Evolutionary conservation across 2,113 vertebrate genomes (phyloP).

Genomic region (Pachycephala philippinensis): DNA sequence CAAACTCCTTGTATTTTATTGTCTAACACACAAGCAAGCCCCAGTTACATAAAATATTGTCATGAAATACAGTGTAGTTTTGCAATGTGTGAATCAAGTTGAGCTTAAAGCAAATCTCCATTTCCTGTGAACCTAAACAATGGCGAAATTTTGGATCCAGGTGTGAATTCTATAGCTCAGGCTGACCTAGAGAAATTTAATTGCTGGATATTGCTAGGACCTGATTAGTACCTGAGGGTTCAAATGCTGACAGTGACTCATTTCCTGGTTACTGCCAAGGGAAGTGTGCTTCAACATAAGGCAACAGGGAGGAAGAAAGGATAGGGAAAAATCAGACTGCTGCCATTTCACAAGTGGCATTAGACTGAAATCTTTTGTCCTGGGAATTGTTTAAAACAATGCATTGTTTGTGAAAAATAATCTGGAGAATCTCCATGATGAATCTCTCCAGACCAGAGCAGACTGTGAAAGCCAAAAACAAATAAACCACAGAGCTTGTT

Average conservation of each 20-base stretch:
- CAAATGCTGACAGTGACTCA: not conserved
- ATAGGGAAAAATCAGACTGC: not conserved
- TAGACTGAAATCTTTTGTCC: not conserved
- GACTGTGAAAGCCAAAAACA: not conserved
- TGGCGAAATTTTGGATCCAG: not conserved
- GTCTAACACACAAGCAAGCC: not conserved
- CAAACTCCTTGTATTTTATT: not conserved
- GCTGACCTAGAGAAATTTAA: not conserved
- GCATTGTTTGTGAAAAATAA: slow-evolving; percentile 16
- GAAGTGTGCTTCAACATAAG: not conserved
- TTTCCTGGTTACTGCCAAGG: not conserved
- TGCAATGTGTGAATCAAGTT: not conserved
- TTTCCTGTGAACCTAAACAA: not conserved
- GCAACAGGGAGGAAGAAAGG: slow-evolving; percentile 2
- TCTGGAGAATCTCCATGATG: not conserved
- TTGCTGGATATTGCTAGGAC: not conserved
- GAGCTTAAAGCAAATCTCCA: not conserved
- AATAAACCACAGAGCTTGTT: not conserved
- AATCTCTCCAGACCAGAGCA: not conserved
- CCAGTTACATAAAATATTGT: not conserved
- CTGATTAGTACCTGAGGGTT: not conserved
- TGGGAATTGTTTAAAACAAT: not conserved
- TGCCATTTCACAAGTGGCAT: not conserved
- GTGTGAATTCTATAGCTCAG: not conserved
- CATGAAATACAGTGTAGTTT: not conserved